phyloP scores from a whole-genome alignment of 2,797 vertebrate genomes.

The Poecilia wingei region DNA sequence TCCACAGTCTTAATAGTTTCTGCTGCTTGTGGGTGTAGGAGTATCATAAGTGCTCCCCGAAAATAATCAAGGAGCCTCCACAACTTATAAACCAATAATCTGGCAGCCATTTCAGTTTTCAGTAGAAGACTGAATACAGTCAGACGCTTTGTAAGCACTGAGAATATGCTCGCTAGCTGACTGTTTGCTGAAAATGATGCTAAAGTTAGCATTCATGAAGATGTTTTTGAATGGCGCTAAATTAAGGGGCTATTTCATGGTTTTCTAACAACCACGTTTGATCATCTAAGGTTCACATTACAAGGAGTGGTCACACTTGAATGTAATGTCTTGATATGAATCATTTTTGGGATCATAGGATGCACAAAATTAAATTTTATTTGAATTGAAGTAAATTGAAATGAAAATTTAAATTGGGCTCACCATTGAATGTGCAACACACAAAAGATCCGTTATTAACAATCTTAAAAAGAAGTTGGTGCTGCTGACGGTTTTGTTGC shows the following conservation, averaged over 20 bases:
- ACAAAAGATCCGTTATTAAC: not conserved
- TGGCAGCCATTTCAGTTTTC: not conserved
- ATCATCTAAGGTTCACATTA: not conserved
- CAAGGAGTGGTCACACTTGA: not conserved
- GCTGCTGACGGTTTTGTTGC: not conserved
- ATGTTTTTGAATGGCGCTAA: not conserved
- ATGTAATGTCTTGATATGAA: not conserved
- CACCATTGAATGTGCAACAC: not conserved
- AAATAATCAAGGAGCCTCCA: not conserved
- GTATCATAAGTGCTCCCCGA: not conserved
- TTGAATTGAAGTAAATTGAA: not conserved
- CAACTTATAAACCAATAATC: not conserved
- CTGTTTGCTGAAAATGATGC: not conserved
- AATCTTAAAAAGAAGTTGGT: not conserved
- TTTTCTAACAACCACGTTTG: not conserved
- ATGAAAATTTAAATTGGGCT: not conserved
- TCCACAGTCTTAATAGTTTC: not conserved
- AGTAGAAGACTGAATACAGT: not conserved
- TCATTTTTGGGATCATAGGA: not conserved
- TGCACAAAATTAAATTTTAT: not conserved
- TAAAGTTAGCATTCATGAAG: not conserved
- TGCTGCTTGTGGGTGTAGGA: not conserved
- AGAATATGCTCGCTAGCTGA: not conserved
- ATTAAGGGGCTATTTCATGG: too few relatives aligned
- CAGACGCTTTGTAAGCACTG: not conserved